Evolutionary conservation across 2,888 invertebrate genomes (phyloP).

Genomic region (Tipula lateralis): DNA sequence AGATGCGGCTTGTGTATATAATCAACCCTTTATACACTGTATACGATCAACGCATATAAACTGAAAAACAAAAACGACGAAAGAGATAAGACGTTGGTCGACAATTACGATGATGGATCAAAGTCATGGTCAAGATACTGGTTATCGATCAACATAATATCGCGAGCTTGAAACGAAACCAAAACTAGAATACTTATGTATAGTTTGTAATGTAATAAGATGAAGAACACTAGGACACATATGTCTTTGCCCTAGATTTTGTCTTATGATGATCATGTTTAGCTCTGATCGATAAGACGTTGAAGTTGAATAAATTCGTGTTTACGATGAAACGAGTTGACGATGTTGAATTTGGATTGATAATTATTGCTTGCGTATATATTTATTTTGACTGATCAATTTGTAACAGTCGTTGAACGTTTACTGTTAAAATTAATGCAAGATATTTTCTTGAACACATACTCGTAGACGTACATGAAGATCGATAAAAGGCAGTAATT

Average conservation of each 20-base stretch:
- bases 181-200: background rate
- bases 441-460: background rate
- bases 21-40: background rate
- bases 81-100: background rate
- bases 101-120: background rate
- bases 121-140: background rate
- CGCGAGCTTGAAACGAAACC: background rate
- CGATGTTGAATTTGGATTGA: background rate
- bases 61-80: background rate
- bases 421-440: background rate
- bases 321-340: background rate
- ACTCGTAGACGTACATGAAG: background rate
- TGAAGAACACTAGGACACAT: background rate
- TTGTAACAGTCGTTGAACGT: background rate
- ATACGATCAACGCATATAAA: background rate
- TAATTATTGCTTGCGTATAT: background rate
- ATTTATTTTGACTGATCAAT: background rate
- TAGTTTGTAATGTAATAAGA: background rate
- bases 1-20: background rate
- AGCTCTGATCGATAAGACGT: background rate
- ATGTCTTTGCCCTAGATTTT: background rate
- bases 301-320: background rate
- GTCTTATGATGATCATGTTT: background rate
- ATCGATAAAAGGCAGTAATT: background rate
- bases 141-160: background rate